Base-by-base conservation (phyloP, 2,113 vertebrate genomes). In the Centropristis striata region DNA sequence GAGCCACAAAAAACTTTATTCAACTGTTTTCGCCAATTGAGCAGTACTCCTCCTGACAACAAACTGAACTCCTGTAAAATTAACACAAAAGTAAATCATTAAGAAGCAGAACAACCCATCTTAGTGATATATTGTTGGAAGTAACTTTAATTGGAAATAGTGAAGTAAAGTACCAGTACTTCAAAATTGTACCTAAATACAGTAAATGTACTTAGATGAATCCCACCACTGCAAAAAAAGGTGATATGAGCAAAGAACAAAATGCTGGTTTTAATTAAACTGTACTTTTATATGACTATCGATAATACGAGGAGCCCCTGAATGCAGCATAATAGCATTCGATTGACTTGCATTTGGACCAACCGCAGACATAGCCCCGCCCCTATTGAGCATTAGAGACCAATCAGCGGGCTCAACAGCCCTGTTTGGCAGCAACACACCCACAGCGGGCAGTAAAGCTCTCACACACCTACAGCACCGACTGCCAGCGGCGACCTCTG, bases 281-380 rank as follows among this genome's bases (percentile, higher is more conserved):
- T 23, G 21, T 20, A 11, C 3, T 36, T 23, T 44, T 2, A 32
- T 16, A 1, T 6, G 5, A 21, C 1, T 10, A 0, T 0, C 10
- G 25, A 58, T 15, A 61, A 49, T 55, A 58, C 81, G 18, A 42
- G 10, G 21, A 4, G 41, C 23, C 27, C 12, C 0, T 89, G 81
- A 93, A 92, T 1, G 90, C 88, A 81, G 4, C 91, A 66, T 50
- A 58, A 72, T 63, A n/a, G 12, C 39, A 23, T 16, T 68, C 10
- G 79, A 95, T 71, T 90, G 93, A 89, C 88, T 84, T 8, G 1
- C 11, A 50, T 8, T 8, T 39, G 15, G 41, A 47, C 92, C 74
- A 83, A 90, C n/a, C 21, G n/a, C 63, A 15, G 13, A 25, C 16
- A 12, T 5, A 49, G 16, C 5, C 44, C 83, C 84, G 65, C 88